Evolutionary conservation across 2,113 vertebrate genomes (phyloP).

Genomic region (Saguinus midas): DNA sequence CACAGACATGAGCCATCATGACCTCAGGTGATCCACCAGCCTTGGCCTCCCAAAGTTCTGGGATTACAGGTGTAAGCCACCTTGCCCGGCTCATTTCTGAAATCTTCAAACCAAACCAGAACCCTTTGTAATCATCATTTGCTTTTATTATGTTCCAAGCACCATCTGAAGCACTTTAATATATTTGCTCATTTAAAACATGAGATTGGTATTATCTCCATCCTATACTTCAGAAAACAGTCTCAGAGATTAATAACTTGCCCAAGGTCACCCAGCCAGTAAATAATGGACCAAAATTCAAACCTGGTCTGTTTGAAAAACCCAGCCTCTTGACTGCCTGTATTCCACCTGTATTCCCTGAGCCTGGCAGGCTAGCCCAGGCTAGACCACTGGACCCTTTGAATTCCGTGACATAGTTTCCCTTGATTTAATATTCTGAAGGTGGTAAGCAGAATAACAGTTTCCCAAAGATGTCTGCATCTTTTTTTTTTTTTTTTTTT

Average conservation of each 20-base stretch:
- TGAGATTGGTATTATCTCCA: background rate
- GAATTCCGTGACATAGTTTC: background rate
- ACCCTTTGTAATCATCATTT: background rate
- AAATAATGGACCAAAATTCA: background rate
- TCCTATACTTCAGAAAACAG: background rate
- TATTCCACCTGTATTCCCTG: background rate
- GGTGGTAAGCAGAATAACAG: background rate
- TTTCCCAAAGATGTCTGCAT: background rate
- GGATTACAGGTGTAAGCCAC: too few relatives aligned
- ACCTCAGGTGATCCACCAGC: too few relatives aligned
- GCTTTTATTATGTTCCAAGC: background rate
- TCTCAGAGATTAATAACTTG: background rate
- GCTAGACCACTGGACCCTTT: background rate
- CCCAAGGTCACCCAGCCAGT: background rate
- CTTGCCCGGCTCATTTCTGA: background rate
- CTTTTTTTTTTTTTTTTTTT: background rate
- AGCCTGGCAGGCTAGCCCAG: background rate
- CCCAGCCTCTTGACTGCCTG: background rate
- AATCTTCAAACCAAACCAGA: background rate
- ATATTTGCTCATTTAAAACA: background rate
- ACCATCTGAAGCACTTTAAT: background rate
- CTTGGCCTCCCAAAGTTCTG: too few relatives aligned
- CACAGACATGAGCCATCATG: too few relatives aligned
- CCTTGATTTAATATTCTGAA: background rate
- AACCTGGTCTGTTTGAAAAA: background rate